Base-by-base conservation (phyloP, 2,113 vertebrate species). In the Muscicapa adusta region DNA sequence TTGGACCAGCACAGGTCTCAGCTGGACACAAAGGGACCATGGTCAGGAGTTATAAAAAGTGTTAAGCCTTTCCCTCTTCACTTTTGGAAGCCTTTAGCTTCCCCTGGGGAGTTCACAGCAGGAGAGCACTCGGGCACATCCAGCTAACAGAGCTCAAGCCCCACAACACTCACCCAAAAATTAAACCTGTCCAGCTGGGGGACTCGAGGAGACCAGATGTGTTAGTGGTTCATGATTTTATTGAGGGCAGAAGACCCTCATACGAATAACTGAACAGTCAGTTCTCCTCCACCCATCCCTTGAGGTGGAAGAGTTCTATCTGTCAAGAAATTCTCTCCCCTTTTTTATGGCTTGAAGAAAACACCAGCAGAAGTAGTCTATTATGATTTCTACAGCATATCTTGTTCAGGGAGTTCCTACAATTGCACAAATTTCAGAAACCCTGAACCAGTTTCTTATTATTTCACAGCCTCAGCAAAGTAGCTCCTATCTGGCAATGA, bases 381-480 rank as follows among this genome's bases (percentile, higher is more conserved):
- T 28, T n/a, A 17, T 1, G 1, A 20, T 50, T 88, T 66, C n/a
- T 54, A 20, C 19, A 72, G 4, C 1, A 0, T 8, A 23, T n/a
- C 33, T 2, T 2, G 0, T 66, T 88, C 23, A 73, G 11, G 8
- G 23, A 70, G 54, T 33, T 80, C 17, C 15, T 48, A 23, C 60
- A 57, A 19, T 1, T 42, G 25, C 29, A 58, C 42, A 61, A 36
- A 70, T 50, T 54, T 15, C 15, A 57, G 50, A 51, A 51, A 7
- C 29, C 18, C 76, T 71, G 38, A 84, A 54, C 25, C 28, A 61
- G 18, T 20, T 84, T 34, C 28, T 61, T 58, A 65, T 34, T 58
- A 74, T 23, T 89, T 79, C 58, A 48, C 66, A 61, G 22, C 18
- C 75, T 73, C 72, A 50, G 38, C 14, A 76, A 66, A 85, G 12